Percentiles rank a stretch among this genome's conserved stretches.
phyloP scores from a whole-genome alignment of 1,140 invertebrate genomes.

The Thaumetopoea pityocampa region DNA sequence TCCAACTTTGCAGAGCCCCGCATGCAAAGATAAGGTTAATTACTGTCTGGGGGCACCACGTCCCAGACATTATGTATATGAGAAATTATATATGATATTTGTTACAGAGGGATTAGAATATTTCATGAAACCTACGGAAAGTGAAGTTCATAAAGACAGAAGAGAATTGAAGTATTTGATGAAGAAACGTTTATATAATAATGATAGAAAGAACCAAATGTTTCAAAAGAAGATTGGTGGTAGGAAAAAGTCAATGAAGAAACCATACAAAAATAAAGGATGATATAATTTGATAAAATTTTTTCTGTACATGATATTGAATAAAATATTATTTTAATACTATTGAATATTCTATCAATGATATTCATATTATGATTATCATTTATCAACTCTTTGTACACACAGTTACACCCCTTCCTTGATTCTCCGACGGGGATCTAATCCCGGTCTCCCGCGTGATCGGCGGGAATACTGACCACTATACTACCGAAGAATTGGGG shows the following conservation, averaged over 20 bases:
- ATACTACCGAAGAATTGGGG: no score
- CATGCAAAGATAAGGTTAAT: no score
- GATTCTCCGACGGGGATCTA: no score
- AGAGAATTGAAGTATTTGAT: constrained; percentile 78
- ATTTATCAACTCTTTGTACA: no score
- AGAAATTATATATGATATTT: constrained; percentile 23
- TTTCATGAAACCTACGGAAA: constrained; percentile 63
- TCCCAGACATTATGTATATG: no score
- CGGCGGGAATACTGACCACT: no score
- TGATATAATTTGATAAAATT: no score
- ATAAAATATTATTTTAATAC: constrained; percentile 15
- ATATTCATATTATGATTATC: background rate
- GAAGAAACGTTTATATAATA: constrained; percentile 78
- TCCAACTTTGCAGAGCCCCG: no score
- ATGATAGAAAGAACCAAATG: constrained; percentile 74
- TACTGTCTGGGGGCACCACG: no score
- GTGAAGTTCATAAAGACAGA: constrained; percentile 67
- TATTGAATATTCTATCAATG: background rate
- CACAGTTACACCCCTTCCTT: no score
- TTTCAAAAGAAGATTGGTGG: constrained; percentile 72
- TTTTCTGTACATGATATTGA: constrained; percentile 8
- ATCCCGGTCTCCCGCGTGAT: no score
- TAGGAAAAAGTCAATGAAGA: constrained; percentile 55
- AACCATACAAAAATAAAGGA: constrained; percentile 47
- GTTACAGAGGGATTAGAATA: constrained; percentile 78